Base-by-base conservation (phyloP, 2,113 vertebrate genomes). In the Cromileptes altivelis region DNA sequence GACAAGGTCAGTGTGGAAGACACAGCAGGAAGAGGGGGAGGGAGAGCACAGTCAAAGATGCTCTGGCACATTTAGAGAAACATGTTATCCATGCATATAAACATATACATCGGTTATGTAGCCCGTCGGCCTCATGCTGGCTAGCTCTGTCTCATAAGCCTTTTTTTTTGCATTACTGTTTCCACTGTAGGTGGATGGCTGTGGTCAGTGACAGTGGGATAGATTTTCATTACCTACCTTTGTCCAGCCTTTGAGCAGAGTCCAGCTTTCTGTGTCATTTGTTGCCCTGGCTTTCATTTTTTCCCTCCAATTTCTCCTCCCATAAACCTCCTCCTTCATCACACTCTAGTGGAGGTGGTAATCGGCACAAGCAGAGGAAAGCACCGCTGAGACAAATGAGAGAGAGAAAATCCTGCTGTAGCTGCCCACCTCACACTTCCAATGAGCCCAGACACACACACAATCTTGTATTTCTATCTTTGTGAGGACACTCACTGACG, bases 1-100 rank as follows among this genome's bases (percentile, higher is more conserved):
- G 64, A 80, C 83, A 78, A 86, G 67, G 64, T 82, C 83, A 78
- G 23, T 47, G 45, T 19, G 47, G 62, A 57, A 56, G 60, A 61
- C 18, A 12, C 25, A 70, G 61, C 64, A 30, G 58, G n/a, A 47
- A 10, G 50, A 47, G 40, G 25, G n/a, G 25, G 70, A 21, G 57
- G 30, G 6, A 11, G 53, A 60, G 14, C 1, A 5, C 49, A 53
- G n/a, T 9, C 9, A 49, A 17, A 50, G 15, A 50, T 50, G 42
- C 42, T 45, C 42, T 45, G 42, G 42, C 42, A 18, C 15, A 50
- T 17, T 6, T 17, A 45, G 67, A 64, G 11, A 52, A 58, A 83
- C 25, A 69, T 23, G 64, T 23, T 52, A 18, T 30, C 23, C 7
- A 2, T 55, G 61, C 37, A 33, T n/a, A 17, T 11, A 37, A 40